Percentiles rank a stretch among this genome's conserved stretches.
phyloP scores from a whole-genome alignment of 2,797 vertebrate species.

The Pampus argenteus region DNA sequence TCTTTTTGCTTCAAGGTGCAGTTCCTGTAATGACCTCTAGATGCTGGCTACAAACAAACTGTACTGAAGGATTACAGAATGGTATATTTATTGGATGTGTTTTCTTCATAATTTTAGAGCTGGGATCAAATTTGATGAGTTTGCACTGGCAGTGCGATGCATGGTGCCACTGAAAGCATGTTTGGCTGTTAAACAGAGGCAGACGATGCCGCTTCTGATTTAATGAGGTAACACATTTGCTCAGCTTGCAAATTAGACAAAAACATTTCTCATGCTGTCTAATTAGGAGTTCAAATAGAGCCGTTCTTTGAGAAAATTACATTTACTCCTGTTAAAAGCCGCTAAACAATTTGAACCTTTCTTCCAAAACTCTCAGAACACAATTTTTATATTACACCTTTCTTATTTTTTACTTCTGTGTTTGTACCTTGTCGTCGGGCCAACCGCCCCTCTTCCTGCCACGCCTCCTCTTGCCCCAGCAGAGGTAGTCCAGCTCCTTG shows the following conservation, averaged over 20 bases:
- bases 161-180: neutral
- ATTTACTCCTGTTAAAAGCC: neutral
- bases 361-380: neutral
- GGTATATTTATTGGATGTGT: no score
- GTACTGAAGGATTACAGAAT: no score
- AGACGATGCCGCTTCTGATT: no score
- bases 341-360: neutral
- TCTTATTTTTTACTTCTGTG: no score
- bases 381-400: no score
- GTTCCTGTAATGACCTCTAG: no score
- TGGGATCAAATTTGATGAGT: neutral
- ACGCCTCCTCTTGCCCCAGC: slow-evolving; percentile 94
- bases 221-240: neutral
- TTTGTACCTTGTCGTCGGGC: slow-evolving; percentile 91
- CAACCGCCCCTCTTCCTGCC: slow-evolving; percentile 93
- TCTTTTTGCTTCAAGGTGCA: no score
- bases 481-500: slow-evolving; percentile 95
- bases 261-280: neutral
- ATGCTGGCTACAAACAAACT: no score
- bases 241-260: neutral
- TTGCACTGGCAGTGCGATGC: neutral
- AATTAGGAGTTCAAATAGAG: neutral
- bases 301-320: neutral
- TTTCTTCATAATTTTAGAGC: neutral
- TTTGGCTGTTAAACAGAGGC: neutral